Percentiles rank a stretch among this genome's conserved stretches.
These are phyloP conservation scores for Halocynthia roretzi DNA, from an alignment of 23 tunicate genomes.

Conservation along the genomic window DNA sequence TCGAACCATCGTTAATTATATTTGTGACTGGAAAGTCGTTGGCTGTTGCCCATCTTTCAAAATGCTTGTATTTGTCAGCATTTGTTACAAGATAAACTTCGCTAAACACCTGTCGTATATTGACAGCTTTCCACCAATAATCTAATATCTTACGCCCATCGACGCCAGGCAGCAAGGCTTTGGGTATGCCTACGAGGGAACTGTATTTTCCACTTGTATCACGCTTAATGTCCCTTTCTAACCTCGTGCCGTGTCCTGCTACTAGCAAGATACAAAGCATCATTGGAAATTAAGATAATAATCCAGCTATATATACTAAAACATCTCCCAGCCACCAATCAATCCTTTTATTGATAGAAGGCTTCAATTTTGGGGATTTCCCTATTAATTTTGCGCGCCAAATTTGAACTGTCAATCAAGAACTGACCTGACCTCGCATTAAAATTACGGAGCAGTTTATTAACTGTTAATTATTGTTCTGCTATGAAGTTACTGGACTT, in stretches of 20 bases:
- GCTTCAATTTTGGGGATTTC: too few species aligned
- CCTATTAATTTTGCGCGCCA: too few species aligned
- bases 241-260: slow-evolving; percentile 76
- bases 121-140: slow-evolving; percentile 87
- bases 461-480: too few species aligned
- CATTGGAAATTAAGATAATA: not conserved
- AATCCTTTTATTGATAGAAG: too few species aligned
- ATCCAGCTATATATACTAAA: not conserved
- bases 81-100: slow-evolving; percentile 91
- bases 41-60: slow-evolving; percentile 98
- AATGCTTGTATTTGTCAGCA: slow-evolving; percentile 92
- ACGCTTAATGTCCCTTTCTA: slow-evolving; percentile 61
- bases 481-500: too few species aligned
- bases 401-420: too few species aligned
- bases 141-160: slow-evolving; percentile 66
- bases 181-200: slow-evolving; percentile 69
- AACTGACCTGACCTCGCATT: too few species aligned
- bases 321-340: too few species aligned
- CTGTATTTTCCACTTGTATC: slow-evolving; percentile 16
- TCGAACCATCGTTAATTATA: slow-evolving; percentile 90
- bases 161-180: slow-evolving; percentile 79
- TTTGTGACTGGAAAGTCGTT: slow-evolving; percentile 97
- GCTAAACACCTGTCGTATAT: slow-evolving; percentile 68
- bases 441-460: too few species aligned
- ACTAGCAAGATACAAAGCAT: slow-evolving; percentile 84